Base-by-base conservation (phyloP, 2,888 invertebrate species). In the Torymus auratus region DNA sequence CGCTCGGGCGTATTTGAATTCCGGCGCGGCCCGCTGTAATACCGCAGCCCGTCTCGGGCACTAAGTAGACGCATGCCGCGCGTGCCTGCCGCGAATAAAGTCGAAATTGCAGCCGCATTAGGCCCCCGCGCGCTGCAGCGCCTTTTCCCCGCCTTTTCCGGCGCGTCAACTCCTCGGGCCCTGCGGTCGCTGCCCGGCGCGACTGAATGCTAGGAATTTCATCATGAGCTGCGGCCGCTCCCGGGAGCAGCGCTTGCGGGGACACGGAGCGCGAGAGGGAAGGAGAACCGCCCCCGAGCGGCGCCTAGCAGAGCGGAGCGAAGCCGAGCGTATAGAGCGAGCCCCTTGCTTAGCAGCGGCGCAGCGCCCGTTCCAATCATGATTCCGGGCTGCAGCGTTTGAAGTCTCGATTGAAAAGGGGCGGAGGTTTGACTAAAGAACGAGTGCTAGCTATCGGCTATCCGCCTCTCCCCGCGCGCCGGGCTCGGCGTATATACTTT, bases 131-230 rank as follows among this genome's bases (percentile, higher is more conserved):
- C 14, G 60, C 41, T 14, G n/a, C 62, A 14, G 11, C 13, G 11
- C 2, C 23, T 14, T 20, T 52, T 1, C 52, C 2, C 52, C 65
- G 50, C 4, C 23, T 61, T 11, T 20, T 17, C 61, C 61, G 61
- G 10, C 7, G 20, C 3, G 17, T 52, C 4, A 15, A 11, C 15
- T 2, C 81, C 80, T 82, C 82, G 83, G 84, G 83, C 86, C 83
- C 85, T 85, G 85, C 87, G 86, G 87, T 86, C 88, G 89, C 86
- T 87, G 88, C 88, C 87, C 87, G 86, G 88, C 89, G 89, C 89
- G 88, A 90, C 90, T 90, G 90, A 91, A 91, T 90, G 90, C 89
- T 88, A 90, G 90, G 90, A 91, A 91, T 91, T 91, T 91, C 90
- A 90, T 91, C 89, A 91, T 89, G 89, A 89, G 89, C 88, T 86